Conservation (phyloP, 2,113 vertebrate genomes). For the Bos indicus region DNA sequence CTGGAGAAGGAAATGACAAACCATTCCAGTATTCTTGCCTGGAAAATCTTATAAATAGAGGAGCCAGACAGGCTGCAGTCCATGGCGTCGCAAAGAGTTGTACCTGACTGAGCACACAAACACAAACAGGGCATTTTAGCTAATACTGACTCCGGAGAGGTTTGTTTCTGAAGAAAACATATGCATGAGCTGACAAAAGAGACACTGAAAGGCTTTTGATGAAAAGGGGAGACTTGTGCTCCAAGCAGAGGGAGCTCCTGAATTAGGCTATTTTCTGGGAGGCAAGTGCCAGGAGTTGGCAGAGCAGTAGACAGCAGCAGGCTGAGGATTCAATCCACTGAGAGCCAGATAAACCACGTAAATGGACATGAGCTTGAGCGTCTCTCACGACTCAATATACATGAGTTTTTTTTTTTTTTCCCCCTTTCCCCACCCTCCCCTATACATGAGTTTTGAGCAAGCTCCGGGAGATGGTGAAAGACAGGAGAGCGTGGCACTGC, state of each 20-base stretch:
- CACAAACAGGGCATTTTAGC: neutral
- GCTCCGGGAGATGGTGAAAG: neutral
- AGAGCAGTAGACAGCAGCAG: neutral
- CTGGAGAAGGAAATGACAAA: neutral
- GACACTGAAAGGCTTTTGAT: neutral
- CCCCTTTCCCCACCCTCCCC: too few species aligned
- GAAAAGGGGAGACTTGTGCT: too few species aligned
- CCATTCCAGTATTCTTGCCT: neutral
- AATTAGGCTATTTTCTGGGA: neutral
- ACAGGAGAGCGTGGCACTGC: neutral
- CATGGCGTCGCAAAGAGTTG: fast-evolving
- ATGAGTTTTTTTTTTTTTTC: neutral
- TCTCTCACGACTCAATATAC: neutral
- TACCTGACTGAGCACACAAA: neutral
- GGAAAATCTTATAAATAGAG: neutral
- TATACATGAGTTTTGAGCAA: neutral
- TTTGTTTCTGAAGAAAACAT: neutral
- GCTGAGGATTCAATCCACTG: too few species aligned
- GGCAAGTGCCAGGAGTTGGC: neutral
- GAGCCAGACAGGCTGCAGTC: neutral
- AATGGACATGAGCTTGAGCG: neutral
- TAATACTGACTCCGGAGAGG: neutral
- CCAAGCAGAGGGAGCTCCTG: too few species aligned
- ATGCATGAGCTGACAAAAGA: neutral
- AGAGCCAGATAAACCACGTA: neutral